Base-by-base conservation (phyloP, 2,113 vertebrate species). In the Erythrolamprus reginae region DNA sequence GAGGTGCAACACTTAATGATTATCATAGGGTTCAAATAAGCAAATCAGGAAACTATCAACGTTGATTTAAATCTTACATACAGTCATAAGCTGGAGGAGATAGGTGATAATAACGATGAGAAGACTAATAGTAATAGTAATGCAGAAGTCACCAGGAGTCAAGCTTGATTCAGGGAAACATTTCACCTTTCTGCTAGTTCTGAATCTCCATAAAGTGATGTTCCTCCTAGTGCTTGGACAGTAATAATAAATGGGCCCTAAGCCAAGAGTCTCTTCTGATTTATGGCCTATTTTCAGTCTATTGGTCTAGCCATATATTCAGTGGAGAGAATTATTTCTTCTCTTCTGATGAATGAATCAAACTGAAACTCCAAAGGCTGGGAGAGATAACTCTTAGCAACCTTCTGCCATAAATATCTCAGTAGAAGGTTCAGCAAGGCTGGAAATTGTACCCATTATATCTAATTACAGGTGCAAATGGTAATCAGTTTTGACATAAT, bases 401-500 rank as follows among this genome's bases (percentile, higher is more conserved):
- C 45, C 55, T 51, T 87, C 94, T 92, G 94, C 94, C 90, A 38
- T 15, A 91, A 93, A 88, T 86, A 96, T 89, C 93, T 94, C 77
- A 61, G 92, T 47, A 47, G 90, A 95, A 90, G 84, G 90, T 93
- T 92, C 94, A 61, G 93, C 85, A 91, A 50, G 94, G 94, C 95
- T 93, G 91, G 93, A 94, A 94, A 93, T 86, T 52, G 88, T 92
- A 93, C 93, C 90, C 91, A 90, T 92, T 92, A 88, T 1, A 0
- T 88, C 96, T 96, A 90, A 95, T 95, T 95, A 93, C 95, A 94
- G 95, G 93, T 89, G 90, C 53, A 92, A 28, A 3, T 0, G 0
- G 90, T 92, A 89, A 95, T 93, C 91, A 52, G 91, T 92, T 94
- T 92, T 45, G 48, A 90, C 93, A 92, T 86, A 0, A 45, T 23